A percentile compares a stretch with the other conserved stretches of the same genome.
These are phyloP conservation scores for Tuberolachnus salignus DNA, from an alignment of 2,888 invertebrate species.

Conservation along the genomic window DNA sequence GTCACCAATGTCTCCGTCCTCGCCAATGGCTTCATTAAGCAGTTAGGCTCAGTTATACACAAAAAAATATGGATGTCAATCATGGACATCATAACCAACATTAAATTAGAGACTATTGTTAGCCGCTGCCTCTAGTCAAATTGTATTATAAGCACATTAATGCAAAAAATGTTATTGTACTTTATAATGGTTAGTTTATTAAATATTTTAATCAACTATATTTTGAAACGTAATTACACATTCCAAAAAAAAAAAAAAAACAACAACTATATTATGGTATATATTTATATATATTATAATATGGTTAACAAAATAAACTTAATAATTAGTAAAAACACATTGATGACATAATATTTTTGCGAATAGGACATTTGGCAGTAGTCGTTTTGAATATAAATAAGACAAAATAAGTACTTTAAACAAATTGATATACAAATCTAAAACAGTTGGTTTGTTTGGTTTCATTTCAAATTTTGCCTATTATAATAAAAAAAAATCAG, in stretches of 20 bases:
- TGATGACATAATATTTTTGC: neutral
- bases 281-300: slow-evolving; percentile 9
- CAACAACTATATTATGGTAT: slow-evolving; percentile 5
- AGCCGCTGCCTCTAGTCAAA: slow-evolving; percentile 50
- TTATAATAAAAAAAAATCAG: too few relatives aligned
- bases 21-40: slow-evolving; percentile 86
- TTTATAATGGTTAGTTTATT: slow-evolving; percentile 26
- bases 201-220: slow-evolving; percentile 34
- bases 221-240: slow-evolving; percentile 32
- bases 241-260: slow-evolving; percentile 27
- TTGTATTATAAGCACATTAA: slow-evolving; percentile 44
- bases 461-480: too few relatives aligned
- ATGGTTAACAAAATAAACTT: slow-evolving; percentile 4
- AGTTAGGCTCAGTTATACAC: slow-evolving; percentile 69
- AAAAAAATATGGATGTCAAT: neutral
- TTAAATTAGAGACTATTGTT: slow-evolving; percentile 40
- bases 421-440: too few relatives aligned
- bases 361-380: too few relatives aligned
- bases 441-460: too few relatives aligned
- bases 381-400: too few relatives aligned
- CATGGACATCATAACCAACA: slow-evolving; percentile 28
- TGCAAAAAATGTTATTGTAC: slow-evolving; percentile 27
- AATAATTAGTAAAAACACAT: slow-evolving; percentile 28
- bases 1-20: slow-evolving; percentile 84
- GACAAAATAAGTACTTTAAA: too few relatives aligned